Conservation (phyloP, 2,888 invertebrate genomes). For the Sphinx pinastri region DNA sequence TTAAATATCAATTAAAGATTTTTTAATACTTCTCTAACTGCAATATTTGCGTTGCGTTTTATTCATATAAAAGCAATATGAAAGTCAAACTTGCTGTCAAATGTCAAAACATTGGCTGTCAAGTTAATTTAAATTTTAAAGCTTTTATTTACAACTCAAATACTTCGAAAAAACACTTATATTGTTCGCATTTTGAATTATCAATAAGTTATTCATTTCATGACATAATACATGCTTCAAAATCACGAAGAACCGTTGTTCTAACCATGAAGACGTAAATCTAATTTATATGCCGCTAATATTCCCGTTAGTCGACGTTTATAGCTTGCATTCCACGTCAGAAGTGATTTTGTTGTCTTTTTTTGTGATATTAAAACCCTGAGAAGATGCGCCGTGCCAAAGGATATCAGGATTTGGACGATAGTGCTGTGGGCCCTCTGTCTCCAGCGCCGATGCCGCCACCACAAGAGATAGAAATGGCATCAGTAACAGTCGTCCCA, state of each 20-base stretch:
- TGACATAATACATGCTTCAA: too few relatives aligned
- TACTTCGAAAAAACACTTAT: too few relatives aligned
- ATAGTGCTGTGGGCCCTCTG: constrained; percentile 63
- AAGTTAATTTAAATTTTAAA: too few relatives aligned
- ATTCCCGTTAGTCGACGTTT: constrained; percentile 61
- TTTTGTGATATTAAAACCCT: constrained; percentile 33
- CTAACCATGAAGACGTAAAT: constrained; percentile 28
- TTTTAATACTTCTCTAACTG: too few relatives aligned
- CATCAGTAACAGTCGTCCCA: constrained; percentile 90
- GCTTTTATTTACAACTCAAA: too few relatives aligned
- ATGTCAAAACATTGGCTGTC: too few relatives aligned
- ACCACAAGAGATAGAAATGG: constrained; percentile 90
- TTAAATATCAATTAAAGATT: too few relatives aligned
- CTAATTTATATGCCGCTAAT: constrained; percentile 35
- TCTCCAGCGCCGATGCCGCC: constrained; percentile 76
- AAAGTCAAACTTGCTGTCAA: too few relatives aligned
- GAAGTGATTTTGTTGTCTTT: constrained; percentile 42
- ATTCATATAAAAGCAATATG: too few relatives aligned
- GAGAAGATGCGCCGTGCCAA: constrained; percentile 79
- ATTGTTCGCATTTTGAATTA: too few relatives aligned
- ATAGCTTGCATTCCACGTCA: constrained; percentile 62
- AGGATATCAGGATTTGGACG: constrained; percentile 86
- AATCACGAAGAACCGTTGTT: not conserved
- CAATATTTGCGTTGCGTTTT: too few relatives aligned
- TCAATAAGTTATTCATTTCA: too few relatives aligned